Conservation (phyloP, 2,888 invertebrate genomes). For the Crematogaster levior region DNA sequence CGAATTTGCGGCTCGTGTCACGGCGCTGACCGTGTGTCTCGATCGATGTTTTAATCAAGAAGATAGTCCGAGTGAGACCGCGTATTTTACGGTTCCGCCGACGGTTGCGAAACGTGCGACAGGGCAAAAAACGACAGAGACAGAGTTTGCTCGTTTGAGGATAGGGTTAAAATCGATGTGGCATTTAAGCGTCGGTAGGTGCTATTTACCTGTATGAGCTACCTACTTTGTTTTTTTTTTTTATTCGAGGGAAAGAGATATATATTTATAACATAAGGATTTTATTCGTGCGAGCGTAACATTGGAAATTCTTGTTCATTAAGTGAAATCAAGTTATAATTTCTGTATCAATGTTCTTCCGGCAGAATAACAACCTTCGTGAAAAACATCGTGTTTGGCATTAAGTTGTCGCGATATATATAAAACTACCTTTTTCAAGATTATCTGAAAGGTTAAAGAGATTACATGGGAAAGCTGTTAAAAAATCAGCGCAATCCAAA, state of each 20-base stretch:
- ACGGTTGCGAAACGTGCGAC: neutral
- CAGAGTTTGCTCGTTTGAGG: neutral
- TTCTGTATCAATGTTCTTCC: neutral
- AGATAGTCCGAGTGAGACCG: constrained; percentile 22
- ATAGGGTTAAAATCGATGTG: constrained; percentile 36
- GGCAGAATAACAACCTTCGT: neutral
- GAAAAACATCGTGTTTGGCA: constrained; percentile 3
- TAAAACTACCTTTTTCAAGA: constrained; percentile 18
- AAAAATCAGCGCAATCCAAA: constrained; percentile 43
- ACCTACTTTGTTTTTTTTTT: neutral
- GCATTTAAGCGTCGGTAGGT: neutral
- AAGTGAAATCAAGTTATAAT: neutral
- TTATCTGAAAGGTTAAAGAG: constrained; percentile 47
- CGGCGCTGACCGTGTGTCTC: constrained; percentile 3
- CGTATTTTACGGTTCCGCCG: constrained; percentile 21
- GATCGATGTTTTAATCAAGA: constrained; percentile 42
- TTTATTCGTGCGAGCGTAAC: neutral
- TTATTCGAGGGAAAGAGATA: neutral
- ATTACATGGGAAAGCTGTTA: constrained; percentile 32
- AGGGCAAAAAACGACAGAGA: constrained; percentile 8
- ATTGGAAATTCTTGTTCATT: neutral
- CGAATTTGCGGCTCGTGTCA: constrained; percentile 23
- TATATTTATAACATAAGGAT: neutral
- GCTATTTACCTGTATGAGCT: neutral
- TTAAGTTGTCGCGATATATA: constrained; percentile 24